Base-by-base conservation (phyloP, 2,113 vertebrate species). In the Nerophis lumbriciformis region DNA sequence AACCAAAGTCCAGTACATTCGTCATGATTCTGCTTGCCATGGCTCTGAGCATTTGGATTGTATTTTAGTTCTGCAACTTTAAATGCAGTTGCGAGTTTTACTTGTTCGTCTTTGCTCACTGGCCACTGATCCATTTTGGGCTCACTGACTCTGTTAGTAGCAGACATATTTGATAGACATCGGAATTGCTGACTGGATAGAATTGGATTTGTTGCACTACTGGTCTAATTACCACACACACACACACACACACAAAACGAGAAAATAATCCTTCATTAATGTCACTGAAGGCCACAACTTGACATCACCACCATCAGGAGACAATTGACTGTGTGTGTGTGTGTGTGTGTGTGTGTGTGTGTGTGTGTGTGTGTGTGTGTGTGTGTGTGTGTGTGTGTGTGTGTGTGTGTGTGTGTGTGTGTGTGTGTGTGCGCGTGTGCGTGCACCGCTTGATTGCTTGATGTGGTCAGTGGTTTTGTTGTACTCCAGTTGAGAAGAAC, bases 121-220 rank as follows among this genome's bases (percentile, higher is more conserved):
- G 44, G 35, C 53, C 68, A 61, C 69, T 28, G 74, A 70, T 69
- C 62, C 61, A 61, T 77, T 78, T 73, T 72, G 72, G 64, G 71
- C 69, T 68, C 63, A 68, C 68, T 82, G 70, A 66, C 64, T 80
- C 35, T 13, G 13, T 53, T 72, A 59, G 67, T 64, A 73, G 60
- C 68, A 73, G 60, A 81, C 50, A 28, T 73, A 69, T 72, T 50
- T 53, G 76, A 85, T 74, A 73, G 71, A 81, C 71, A 83, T 80
- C 71, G 73, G 75, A 58, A 77, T 85, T 80, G 54, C 70, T 78
- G 77, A 82, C 73, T 74, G 72, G 48, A 69, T 76, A 63, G 68
- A 83, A 85, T 80, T 83, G 68, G 68, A 85, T 86, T 83, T 84
- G 73, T 85, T 81, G 83, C 83, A 84, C 77, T 75, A 61, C 61